These are phyloP conservation scores for Zeuzera pyrina DNA, from an alignment of 2,888 invertebrate genomes.

Conservation along the genomic window DNA sequence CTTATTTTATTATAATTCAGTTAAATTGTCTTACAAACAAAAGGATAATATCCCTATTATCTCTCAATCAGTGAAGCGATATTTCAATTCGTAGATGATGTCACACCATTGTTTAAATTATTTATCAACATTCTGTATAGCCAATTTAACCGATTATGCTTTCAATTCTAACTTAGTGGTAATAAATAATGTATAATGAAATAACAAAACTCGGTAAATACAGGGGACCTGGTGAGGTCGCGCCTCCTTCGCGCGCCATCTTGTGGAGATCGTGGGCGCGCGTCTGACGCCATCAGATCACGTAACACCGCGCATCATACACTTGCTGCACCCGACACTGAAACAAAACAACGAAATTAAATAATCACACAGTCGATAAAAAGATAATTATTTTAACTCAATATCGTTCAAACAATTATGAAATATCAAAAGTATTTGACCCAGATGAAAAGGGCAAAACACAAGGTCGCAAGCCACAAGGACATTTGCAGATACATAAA, in stretches of 20 bases:
- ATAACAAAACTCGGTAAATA: neutral
- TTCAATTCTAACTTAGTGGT: too few relatives aligned
- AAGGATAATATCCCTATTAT: too few relatives aligned
- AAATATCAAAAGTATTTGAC: too few relatives aligned
- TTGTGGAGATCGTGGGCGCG: conserved; percentile 55
- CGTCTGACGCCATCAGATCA: conserved; percentile 56
- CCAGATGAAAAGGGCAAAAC: too few relatives aligned
- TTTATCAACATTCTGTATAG: too few relatives aligned
- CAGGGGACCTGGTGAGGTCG: conserved; percentile 46
- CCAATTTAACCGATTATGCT: too few relatives aligned
- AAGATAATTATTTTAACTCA: conserved; percentile 13
- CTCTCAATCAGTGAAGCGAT: too few relatives aligned
- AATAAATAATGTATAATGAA: neutral
- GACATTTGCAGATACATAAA: too few relatives aligned
- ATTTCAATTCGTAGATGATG: too few relatives aligned
- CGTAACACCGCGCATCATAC: conserved; percentile 55
- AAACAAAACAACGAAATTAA: conserved; percentile 24
- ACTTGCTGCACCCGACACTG: conserved; percentile 33
- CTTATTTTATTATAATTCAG: neutral
- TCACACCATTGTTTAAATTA: too few relatives aligned
- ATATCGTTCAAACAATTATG: conserved; percentile 10
- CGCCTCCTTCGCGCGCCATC: conserved; percentile 62
- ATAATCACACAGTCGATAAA: conserved; percentile 13
- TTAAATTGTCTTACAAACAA: neutral
- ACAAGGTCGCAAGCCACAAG: neutral